Percentiles rank a stretch among this genome's conserved stretches.
These are phyloP conservation scores for Haliaeetus leucogaster DNA, from an alignment of 2,113 vertebrate species.

Conservation along the genomic window DNA sequence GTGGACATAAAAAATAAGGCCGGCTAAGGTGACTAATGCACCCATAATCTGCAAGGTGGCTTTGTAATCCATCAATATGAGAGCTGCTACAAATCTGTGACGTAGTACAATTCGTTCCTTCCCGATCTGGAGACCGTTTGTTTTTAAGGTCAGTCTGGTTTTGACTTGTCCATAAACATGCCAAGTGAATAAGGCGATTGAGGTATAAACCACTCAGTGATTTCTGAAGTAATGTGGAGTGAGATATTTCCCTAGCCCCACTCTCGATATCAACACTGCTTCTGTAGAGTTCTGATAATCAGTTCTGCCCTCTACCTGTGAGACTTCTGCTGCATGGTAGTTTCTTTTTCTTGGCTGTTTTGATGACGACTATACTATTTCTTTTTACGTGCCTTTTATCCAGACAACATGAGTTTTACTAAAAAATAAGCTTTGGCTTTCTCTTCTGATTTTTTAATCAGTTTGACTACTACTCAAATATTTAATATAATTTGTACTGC, in stretches of 20 bases:
- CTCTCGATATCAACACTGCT: background rate
- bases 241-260: background rate
- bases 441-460: background rate
- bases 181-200: background rate
- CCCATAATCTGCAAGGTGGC: background rate
- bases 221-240: background rate
- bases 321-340: background rate
- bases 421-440: background rate
- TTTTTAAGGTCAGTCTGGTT: background rate
- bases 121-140: background rate
- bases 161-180: background rate
- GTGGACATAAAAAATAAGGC: background rate
- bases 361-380: background rate
- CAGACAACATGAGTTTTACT: background rate
- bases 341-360: background rate
- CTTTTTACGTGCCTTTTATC: background rate
- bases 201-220: background rate
- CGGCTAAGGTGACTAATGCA: background rate
- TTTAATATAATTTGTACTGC: background rate
- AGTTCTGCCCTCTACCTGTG: background rate
- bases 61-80: background rate
- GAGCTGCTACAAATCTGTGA: background rate
- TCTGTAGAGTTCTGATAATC: background rate
- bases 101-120: rapidly evolving
- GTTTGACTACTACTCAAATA: background rate